Evolutionary conservation across 1,140 invertebrate genomes (phyloP).

Genomic region (Frieseomelitta varia): DNA sequence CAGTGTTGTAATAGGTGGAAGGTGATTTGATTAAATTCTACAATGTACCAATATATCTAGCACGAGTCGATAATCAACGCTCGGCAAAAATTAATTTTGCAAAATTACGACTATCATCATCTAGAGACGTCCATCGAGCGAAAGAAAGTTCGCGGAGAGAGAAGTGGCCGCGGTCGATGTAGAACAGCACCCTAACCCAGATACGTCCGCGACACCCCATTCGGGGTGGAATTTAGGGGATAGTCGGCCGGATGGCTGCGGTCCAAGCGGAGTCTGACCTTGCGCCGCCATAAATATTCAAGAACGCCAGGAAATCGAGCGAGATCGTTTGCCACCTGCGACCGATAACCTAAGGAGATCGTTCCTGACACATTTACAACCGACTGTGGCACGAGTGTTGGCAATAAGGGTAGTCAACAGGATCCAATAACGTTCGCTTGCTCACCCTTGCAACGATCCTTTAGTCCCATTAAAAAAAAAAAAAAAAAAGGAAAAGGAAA

Average conservation of each 20-base stretch:
- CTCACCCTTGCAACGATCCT: background rate
- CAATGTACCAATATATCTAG: no score
- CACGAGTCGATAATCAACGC: background rate
- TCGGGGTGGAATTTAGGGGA: slow-evolving; percentile 29
- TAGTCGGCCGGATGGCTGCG: slow-evolving; percentile 4
- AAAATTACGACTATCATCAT: background rate
- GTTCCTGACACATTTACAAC: slow-evolving; percentile 19
- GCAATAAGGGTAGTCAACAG: slow-evolving; percentile 21
- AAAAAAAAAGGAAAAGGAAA: background rate
- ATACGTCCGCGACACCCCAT: slow-evolving; percentile 11
- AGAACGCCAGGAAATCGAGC: slow-evolving; percentile 10
- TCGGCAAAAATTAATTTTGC: background rate
- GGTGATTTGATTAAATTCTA: no score
- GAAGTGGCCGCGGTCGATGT: background rate
- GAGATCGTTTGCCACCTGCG: slow-evolving; percentile 38
- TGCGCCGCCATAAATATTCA: slow-evolving; percentile 46
- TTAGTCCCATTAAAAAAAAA: background rate
- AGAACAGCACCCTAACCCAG: slow-evolving; percentile 34
- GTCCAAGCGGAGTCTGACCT: slow-evolving; percentile 33
- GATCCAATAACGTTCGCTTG: slow-evolving; percentile 22
- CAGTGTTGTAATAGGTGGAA: no score
- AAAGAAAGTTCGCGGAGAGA: background rate
- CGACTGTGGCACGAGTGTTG: background rate
- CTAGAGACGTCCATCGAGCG: background rate
- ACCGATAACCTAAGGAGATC: background rate